A percentile compares a stretch with the other conserved stretches of the same genome.
Evolutionary conservation across 2,888 invertebrate genomes (phyloP).

Genomic region (Chaetoderma sp.): DNA sequence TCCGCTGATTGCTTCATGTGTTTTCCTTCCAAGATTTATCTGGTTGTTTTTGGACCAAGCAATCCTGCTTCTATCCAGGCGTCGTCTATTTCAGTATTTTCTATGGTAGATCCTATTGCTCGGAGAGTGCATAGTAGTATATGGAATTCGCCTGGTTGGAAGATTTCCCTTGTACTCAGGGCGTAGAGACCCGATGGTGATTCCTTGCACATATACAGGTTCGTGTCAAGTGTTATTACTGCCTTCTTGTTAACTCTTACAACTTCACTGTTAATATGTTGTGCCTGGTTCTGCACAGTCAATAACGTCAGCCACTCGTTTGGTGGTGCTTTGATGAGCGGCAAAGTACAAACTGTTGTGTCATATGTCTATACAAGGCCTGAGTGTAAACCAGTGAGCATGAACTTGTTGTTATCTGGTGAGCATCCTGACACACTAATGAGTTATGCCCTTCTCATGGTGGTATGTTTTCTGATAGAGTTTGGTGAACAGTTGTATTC

Average conservation of each 20-base stretch:
- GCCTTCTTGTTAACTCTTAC: background rate
- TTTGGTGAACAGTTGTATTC: too few species aligned
- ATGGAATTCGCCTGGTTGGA: background rate
- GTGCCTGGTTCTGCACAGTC: background rate
- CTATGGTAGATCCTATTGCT: background rate
- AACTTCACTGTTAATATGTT: background rate
- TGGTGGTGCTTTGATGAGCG: background rate
- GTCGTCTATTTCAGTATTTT: background rate
- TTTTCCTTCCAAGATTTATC: background rate
- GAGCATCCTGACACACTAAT: background rate
- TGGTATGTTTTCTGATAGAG: too few species aligned
- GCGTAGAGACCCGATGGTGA: too few species aligned
- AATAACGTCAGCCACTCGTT: background rate
- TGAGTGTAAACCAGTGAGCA: too few species aligned
- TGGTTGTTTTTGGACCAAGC: background rate
- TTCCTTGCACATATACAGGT: too few species aligned
- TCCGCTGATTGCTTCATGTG: background rate
- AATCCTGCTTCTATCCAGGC: background rate
- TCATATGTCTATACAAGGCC: too few species aligned
- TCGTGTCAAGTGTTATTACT: background rate
- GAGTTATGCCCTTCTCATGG: background rate
- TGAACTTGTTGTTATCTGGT: background rate
- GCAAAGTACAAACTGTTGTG: background rate
- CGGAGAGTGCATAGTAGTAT: background rate
- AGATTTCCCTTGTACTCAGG: too few species aligned